Conservation (phyloP, 2,888 invertebrate species). For the Thereva unica region DNA sequence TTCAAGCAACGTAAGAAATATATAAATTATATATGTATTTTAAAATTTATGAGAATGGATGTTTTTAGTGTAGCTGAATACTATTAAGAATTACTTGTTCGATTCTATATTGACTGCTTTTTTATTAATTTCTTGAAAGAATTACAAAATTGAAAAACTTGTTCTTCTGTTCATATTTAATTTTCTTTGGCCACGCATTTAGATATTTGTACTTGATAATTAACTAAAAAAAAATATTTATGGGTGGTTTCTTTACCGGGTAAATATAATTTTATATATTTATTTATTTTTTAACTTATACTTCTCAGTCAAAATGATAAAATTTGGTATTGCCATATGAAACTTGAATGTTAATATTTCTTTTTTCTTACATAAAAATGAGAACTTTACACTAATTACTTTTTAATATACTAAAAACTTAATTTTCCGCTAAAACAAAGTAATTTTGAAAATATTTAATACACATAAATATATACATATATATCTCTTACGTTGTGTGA, state of each 20-base stretch:
- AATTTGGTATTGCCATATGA: no score
- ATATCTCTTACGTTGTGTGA: conserved; percentile 36
- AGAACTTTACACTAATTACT: no score
- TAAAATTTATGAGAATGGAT: conserved; percentile 32
- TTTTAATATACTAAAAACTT: no score
- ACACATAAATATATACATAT: conserved; percentile 1
- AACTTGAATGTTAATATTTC: no score
- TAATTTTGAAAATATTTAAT: no score
- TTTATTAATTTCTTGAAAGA: conserved; percentile 14
- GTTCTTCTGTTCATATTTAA: background rate
- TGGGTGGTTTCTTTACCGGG: no score
- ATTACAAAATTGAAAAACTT: conserved; percentile 7
- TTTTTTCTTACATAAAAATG: no score
- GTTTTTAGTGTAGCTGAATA: conserved; percentile 30
- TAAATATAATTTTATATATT: no score
- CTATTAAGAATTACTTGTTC: conserved; percentile 11
- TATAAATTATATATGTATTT: conserved; percentile 19
- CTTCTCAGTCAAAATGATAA: no score
- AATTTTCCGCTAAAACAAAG: no score
- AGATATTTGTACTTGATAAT: conserved; percentile 9
- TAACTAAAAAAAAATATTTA: no score
- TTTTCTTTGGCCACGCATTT: conserved; percentile 39
- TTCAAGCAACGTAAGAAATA: conserved; percentile 42
- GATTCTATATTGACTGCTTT: conserved; percentile 25
- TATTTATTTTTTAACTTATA: no score